phyloP scores from a whole-genome alignment of 2,888 invertebrate genomes.

The Leptopilina drosophilae region DNA sequence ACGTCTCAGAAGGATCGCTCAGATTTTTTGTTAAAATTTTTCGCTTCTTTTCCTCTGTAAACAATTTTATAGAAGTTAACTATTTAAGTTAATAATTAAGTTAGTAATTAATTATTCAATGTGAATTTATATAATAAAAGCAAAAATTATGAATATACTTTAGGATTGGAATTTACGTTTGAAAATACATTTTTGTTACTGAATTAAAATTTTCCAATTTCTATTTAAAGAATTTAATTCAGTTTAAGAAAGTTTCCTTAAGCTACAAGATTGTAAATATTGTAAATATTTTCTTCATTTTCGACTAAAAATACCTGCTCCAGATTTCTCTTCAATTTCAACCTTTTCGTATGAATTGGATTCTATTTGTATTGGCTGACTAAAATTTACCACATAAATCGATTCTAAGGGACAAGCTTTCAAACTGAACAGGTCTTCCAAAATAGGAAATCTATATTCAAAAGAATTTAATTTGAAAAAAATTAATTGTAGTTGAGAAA shows the following conservation, averaged over 20 bases:
- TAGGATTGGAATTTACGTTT: not conserved
- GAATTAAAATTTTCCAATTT: no score
- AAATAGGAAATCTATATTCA: slow-evolving; percentile 65
- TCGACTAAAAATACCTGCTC: not conserved
- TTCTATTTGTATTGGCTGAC: slow-evolving; percentile 26
- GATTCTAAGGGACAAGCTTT: slow-evolving; percentile 67
- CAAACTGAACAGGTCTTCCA: slow-evolving; percentile 68
- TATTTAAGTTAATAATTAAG: no score
- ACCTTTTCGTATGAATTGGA: not conserved
- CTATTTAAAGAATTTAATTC: no score
- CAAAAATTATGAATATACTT: not conserved
- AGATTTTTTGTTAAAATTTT: not conserved
- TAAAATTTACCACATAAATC: slow-evolving; percentile 69
- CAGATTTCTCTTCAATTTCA: not conserved
- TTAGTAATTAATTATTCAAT: no score
- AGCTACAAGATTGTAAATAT: no score
- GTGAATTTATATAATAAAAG: not conserved
- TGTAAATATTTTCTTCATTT: no score
- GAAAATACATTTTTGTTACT: no score
- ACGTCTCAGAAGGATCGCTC: not conserved
- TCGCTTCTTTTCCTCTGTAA: not conserved
- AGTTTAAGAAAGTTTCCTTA: no score
- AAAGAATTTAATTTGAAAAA: not conserved
- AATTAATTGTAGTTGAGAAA: no score
- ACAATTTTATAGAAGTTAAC: not conserved